These are phyloP conservation scores for Eleginops maclovinus DNA, from an alignment of 2,113 vertebrate species.

Conservation along the genomic window DNA sequence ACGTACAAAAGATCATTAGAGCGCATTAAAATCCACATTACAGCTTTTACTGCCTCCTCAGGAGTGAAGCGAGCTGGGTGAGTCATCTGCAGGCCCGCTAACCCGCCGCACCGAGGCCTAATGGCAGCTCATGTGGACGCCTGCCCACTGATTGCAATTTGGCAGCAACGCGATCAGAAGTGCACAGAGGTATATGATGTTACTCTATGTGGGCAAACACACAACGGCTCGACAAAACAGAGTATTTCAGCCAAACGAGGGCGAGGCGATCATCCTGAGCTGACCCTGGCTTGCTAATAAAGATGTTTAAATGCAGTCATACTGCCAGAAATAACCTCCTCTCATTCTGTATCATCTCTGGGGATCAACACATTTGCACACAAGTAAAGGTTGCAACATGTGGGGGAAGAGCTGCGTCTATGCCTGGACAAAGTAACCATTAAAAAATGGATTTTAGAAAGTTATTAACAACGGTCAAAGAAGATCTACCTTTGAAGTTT, in stretches of 20 bases:
- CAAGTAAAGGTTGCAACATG: constrained; percentile 38
- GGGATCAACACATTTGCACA: constrained; percentile 42
- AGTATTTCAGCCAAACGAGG: constrained; percentile 42
- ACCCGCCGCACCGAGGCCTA: constrained; percentile 52
- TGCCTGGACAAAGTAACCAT: constrained; percentile 12
- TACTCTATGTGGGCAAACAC: constrained; percentile 61
- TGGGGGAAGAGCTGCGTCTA: constrained; percentile 28
- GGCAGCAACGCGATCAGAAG: constrained; percentile 52
- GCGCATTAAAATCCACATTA: constrained; percentile 84
- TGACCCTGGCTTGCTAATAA: constrained; percentile 42
- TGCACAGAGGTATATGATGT: constrained; percentile 55
- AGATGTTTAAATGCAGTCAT: constrained; percentile 2
- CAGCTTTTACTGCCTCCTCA: constrained; percentile 68
- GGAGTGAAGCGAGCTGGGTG: constrained; percentile 65
- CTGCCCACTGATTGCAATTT: constrained; percentile 71
- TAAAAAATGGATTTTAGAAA: constrained; percentile 4
- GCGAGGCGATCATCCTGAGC: constrained; percentile 33
- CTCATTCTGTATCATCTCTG: constrained; percentile 40
- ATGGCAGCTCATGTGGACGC: constrained; percentile 63
- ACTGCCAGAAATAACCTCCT: constrained; percentile 24
- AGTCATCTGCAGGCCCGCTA: constrained; percentile 61
- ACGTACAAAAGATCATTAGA: constrained; percentile 75
- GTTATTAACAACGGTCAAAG: neutral
- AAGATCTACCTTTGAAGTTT: constrained; percentile 1
- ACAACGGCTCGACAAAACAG: constrained; percentile 21